phyloP scores from a whole-genome alignment of 2,888 invertebrate genomes.

The Drosophila neonasuta region DNA sequence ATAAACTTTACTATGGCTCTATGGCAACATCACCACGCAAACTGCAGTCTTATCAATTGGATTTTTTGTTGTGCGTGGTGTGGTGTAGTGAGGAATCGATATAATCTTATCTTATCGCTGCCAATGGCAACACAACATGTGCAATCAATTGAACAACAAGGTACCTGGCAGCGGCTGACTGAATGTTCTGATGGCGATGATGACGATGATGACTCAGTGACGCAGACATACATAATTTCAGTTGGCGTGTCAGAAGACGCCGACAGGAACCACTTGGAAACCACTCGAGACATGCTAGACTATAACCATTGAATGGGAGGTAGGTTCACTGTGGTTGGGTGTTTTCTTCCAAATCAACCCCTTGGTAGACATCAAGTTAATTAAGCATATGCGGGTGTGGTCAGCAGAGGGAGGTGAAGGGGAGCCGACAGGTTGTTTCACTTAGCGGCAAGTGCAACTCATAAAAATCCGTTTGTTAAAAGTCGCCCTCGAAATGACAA shows the following conservation, averaged over 20 bases:
- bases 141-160: conserved; percentile 30
- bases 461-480: conserved; percentile 51
- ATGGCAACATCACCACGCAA: not conserved
- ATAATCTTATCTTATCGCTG: conserved; percentile 39
- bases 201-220: conserved; percentile 32
- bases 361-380: conserved; percentile 45
- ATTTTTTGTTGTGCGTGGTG: not conserved
- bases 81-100: not conserved
- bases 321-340: not conserved
- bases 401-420: not conserved
- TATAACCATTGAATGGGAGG: not conserved
- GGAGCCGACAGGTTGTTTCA: conserved; percentile 1
- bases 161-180: not conserved
- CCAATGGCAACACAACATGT: conserved; percentile 24
- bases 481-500: conserved; percentile 47
- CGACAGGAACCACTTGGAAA: conserved; percentile 45
- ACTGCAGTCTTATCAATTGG: conserved; percentile 5
- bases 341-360: conserved; percentile 38
- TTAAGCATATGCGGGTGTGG: conserved; percentile 38
- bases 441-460: conserved; percentile 34
- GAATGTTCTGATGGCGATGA: not conserved
- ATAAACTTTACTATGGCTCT: conserved; percentile 19
- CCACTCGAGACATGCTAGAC: conserved; percentile 57
- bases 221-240: conserved; percentile 46
- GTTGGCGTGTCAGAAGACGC: conserved; percentile 46